Percentiles rank a stretch among this genome's conserved stretches.
These are phyloP conservation scores for Dasysyrphus albostriatus DNA, from an alignment of 2,888 invertebrate species.

Conservation along the genomic window DNA sequence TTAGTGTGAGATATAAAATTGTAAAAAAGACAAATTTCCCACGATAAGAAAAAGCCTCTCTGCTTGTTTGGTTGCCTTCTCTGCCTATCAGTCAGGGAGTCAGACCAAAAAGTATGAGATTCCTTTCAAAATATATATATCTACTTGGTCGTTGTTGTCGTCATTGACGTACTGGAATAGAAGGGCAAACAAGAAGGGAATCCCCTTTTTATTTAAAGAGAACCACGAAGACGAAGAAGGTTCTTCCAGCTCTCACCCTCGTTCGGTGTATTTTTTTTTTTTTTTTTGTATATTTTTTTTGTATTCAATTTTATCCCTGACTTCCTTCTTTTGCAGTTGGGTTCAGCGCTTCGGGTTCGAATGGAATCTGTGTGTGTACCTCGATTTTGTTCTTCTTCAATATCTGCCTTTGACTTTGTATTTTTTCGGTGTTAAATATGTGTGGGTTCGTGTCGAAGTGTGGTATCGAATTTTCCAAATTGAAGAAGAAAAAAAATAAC, in stretches of 20 bases:
- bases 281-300: background rate
- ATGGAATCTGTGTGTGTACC: slow-evolving; percentile 38
- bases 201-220: slow-evolving; percentile 43
- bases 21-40: slow-evolving; percentile 75
- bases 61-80: slow-evolving; percentile 51
- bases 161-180: slow-evolving; percentile 27
- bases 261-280: slow-evolving; percentile 44
- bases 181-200: slow-evolving; percentile 46
- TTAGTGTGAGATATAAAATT: slow-evolving; percentile 39
- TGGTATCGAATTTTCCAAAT: slow-evolving; percentile 70
- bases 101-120: slow-evolving; percentile 58
- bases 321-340: slow-evolving; percentile 66
- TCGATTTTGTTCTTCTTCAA: slow-evolving; percentile 31
- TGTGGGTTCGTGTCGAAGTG: slow-evolving; percentile 57
- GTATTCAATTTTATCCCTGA: slow-evolving; percentile 61
- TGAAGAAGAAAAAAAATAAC: slow-evolving; percentile 34
- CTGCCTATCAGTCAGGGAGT: slow-evolving; percentile 69
- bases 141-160: background rate
- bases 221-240: slow-evolving; percentile 54
- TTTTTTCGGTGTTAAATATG: slow-evolving; percentile 51
- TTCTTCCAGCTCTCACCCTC: slow-evolving; percentile 72
- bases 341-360: slow-evolving; percentile 17
- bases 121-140: slow-evolving; percentile 49
- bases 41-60: slow-evolving; percentile 71
- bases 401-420: slow-evolving; percentile 13